Conservation (phyloP, 2,113 vertebrate genomes). For the Neodontobutis hainanensis region DNA sequence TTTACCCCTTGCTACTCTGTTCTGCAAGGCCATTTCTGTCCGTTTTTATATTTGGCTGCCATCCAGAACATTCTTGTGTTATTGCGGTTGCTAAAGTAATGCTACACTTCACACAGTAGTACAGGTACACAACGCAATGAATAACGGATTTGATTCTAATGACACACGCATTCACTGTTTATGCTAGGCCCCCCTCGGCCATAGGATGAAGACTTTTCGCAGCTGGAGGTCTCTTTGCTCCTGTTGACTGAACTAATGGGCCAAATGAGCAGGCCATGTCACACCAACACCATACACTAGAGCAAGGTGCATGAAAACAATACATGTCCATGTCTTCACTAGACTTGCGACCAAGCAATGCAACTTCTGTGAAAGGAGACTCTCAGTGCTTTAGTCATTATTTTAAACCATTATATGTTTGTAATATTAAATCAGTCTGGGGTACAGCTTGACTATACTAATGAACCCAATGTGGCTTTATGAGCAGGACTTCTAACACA, state of each 20-base stretch:
- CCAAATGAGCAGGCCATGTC: conserved; percentile 32
- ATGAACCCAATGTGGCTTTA: conserved; percentile 38
- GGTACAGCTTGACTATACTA: conserved; percentile 9
- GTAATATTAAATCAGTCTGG: conserved; percentile 6
- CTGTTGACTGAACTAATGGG: conserved; percentile 63
- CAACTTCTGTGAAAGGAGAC: no score
- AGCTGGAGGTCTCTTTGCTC: conserved; percentile 59
- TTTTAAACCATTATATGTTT: no score
- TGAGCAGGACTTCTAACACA: conserved; percentile 27
- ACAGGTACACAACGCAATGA: conserved; percentile 15
- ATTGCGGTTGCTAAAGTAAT: conserved; percentile 27
- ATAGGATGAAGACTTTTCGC: conserved; percentile 51
- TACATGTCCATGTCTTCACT: conserved; percentile 10
- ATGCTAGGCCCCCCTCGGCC: conserved; percentile 11
- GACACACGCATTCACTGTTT: conserved; percentile 6
- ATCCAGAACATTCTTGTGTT: conserved; percentile 61
- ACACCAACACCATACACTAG: conserved; percentile 27
- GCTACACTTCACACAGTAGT: conserved; percentile 1
- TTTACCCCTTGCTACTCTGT: conserved; percentile 1
- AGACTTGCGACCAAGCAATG: not conserved
- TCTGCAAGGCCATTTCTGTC: conserved; percentile 30
- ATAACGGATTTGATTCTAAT: conserved; percentile 10
- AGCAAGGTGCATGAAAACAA: conserved; percentile 14
- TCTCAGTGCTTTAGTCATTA: no score
- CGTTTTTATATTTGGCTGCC: conserved; percentile 52